Evolutionary conservation across 2,113 vertebrate species (phyloP).

Genomic region (Sander vitreus): DNA sequence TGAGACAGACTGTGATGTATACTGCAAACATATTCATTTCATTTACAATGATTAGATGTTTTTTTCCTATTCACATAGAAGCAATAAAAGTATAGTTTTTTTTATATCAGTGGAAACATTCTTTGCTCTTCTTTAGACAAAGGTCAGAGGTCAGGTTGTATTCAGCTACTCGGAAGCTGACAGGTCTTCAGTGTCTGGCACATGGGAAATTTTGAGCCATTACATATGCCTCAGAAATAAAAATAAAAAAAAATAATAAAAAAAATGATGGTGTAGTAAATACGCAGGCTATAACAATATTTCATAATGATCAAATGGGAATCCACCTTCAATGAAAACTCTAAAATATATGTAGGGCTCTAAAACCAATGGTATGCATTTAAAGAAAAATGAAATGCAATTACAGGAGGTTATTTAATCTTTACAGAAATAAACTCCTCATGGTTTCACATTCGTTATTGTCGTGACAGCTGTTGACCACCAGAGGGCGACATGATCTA

Average conservation of each 20-base stretch:
- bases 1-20: background rate
- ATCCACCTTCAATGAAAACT: background rate
- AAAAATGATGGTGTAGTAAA: background rate
- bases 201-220: background rate
- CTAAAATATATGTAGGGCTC: no score
- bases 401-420: no score
- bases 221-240: background rate
- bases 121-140: background rate
- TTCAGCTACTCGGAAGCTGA: background rate
- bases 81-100: background rate
- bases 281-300: background rate
- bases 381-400: no score
- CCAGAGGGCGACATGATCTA: no score
- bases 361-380: no score
- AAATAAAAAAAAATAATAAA: no score
- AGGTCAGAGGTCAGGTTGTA: background rate
- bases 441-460: no score
- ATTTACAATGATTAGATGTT: background rate
- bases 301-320: background rate
- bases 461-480: no score
- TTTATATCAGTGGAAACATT: background rate
- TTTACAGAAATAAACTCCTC: no score
- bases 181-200: background rate
- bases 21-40: background rate
- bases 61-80: background rate